Evolutionary conservation across 2,113 vertebrate species (phyloP), one percentile per base, ranked within the genome.

Genomic region (Phylloscopus trochiloides): DNA sequence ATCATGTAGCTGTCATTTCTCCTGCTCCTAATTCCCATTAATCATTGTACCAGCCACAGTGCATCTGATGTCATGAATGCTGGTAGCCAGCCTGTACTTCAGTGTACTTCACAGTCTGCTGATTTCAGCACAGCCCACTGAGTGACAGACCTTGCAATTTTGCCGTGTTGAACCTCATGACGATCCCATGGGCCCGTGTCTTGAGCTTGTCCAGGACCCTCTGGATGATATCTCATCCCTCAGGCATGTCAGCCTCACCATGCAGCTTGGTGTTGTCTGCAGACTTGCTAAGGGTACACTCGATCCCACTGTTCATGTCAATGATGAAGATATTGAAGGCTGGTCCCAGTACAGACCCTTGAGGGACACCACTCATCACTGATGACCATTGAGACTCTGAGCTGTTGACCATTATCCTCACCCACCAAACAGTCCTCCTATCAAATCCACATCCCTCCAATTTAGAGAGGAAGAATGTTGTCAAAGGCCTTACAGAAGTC

Each of bases 231-330:
- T 66, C 45, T 51, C 14, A 8, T 76, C 57, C 21, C 9, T 61
- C 14, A 34, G 62, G 12, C 2, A 2, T 28, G 34, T 34, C 34
- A 76, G 42, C 31, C 6, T 26, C 9, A 9, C 62, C 14, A 17
- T 40, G 17, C 40, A 38, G 15, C 40, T 43, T 38, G 17, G 4
- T 72, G 29, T 6, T 43, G 3, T 68, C 19, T 66, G 36, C 20
- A 72, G 13, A 40, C 32, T 94, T 86, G 20, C 34, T 71, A 34
- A 61, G 17, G 40, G 12, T 59, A 19, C 32, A 6, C 15, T 45
- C 0, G 0, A 32, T 50, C 15, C 28, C 47, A 14, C 28, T 25
- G 8, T n/a, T 29, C 14, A 0, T 52, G 70, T 51, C 9, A 66
- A 0, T 34, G 65, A 32, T 50, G 52, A 57, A 34, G 32, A 25